Evolutionary conservation across 1,140 invertebrate genomes (phyloP).

Genomic region (Aleiodes sp.): DNA sequence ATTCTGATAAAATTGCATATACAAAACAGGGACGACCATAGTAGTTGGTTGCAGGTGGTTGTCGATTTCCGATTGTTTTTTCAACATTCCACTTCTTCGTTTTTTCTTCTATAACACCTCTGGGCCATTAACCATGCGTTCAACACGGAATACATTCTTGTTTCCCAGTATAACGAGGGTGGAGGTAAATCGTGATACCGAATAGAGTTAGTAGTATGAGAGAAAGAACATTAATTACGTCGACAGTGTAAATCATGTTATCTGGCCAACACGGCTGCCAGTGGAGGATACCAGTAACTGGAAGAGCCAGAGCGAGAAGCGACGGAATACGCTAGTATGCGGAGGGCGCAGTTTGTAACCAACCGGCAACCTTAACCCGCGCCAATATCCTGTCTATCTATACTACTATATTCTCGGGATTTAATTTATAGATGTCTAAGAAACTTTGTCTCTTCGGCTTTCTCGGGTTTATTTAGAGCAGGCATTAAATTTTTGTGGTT

Average conservation of each 20-base stretch:
- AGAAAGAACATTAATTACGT: constrained; percentile 56
- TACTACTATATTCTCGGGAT: neutral
- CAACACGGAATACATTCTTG: neutral
- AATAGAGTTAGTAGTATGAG: neutral
- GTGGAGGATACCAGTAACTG: constrained; percentile 19
- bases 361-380: constrained; percentile 41
- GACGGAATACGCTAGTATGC: constrained; percentile 1
- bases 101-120: constrained; percentile 13
- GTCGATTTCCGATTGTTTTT: constrained; percentile 60
- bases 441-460: neutral
- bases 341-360: constrained; percentile 21
- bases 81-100: constrained; percentile 9
- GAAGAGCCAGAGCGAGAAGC: neutral
- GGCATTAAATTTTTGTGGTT: no score
- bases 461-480: neutral
- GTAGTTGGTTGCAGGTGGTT: constrained; percentile 41
- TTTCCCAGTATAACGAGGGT: no score
- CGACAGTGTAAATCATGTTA: constrained; percentile 58
- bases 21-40: constrained; percentile 45
- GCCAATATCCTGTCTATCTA: constrained; percentile 39
- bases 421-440: constrained; percentile 37
- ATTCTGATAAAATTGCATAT: constrained; percentile 37
- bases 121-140: constrained; percentile 6
- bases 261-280: constrained; percentile 39
- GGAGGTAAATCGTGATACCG: neutral